phyloP scores from a whole-genome alignment of 2,113 vertebrate species.

The Mesoclemmys tuberculata region DNA sequence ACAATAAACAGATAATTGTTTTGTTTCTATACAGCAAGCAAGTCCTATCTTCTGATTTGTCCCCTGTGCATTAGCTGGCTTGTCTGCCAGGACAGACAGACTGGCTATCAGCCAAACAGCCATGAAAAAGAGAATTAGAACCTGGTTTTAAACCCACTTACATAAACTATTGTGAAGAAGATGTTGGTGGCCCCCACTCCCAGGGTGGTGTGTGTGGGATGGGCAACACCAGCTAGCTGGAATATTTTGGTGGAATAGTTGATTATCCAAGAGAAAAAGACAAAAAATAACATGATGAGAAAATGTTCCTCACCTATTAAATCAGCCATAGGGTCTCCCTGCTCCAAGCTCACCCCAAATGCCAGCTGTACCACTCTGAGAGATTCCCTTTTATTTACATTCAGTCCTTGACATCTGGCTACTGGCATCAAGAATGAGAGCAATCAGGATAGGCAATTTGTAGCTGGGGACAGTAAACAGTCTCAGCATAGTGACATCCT shows the following conservation, averaged over 20 bases:
- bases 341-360: neutral
- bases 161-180: slow-evolving; percentile 75
- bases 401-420: slow-evolving; percentile 69
- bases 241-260: slow-evolving; percentile 80
- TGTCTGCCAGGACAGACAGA: neutral
- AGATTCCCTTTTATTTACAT: neutral
- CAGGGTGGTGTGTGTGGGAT: slow-evolving; percentile 75
- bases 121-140: neutral
- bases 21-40: neutral
- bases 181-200: slow-evolving; percentile 74
- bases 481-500: slow-evolving; percentile 68
- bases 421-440: slow-evolving; percentile 71
- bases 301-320: neutral
- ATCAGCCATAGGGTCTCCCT: neutral
- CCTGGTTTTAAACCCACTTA: slow-evolving; percentile 42
- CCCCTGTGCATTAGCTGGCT: neutral
- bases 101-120: neutral
- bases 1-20: neutral
- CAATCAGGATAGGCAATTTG: slow-evolving; percentile 71
- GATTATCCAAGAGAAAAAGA: slow-evolving; percentile 73
- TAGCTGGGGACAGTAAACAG: slow-evolving; percentile 77
- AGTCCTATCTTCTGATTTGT: neutral
- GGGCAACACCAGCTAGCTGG: slow-evolving; percentile 62
- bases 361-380: accelerated
- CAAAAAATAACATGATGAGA: neutral